Evolutionary conservation across 2,113 vertebrate genomes (phyloP).

Genomic region (Spilogale gracilis): DNA sequence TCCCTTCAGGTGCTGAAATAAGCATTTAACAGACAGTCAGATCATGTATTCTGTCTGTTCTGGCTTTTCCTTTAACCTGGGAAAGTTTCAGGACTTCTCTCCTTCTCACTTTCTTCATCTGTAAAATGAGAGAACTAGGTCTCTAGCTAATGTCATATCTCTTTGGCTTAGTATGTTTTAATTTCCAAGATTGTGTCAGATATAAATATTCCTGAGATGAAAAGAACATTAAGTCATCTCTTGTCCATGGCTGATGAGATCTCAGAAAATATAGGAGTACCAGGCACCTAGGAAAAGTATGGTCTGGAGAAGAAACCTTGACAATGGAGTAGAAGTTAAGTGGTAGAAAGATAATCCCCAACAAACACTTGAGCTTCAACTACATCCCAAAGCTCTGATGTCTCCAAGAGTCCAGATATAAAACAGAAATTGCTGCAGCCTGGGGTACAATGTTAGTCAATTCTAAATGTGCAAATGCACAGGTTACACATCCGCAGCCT

Average conservation of each 20-base stretch:
- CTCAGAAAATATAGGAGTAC: not conserved
- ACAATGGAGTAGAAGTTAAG: not conserved
- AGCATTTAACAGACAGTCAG: not conserved
- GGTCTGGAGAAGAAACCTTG: not conserved
- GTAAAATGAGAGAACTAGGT: not conserved
- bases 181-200: not conserved
- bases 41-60: not conserved
- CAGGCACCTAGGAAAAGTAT: not conserved
- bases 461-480: not conserved
- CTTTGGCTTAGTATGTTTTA: not conserved
- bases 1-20: not conserved
- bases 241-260: not conserved
- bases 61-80: not conserved
- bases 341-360: not conserved
- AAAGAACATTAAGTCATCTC: not conserved
- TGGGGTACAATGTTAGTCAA: not conserved
- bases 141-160: not conserved
- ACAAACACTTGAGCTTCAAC: not conserved
- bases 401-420: not conserved
- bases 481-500: not conserved
- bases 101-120: not conserved
- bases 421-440: not conserved
- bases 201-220: not conserved
- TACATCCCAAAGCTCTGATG: not conserved
- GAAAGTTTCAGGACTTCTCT: not conserved